Evolutionary conservation across 2,888 invertebrate genomes (phyloP).

Genomic region (Harmothoe impar): DNA sequence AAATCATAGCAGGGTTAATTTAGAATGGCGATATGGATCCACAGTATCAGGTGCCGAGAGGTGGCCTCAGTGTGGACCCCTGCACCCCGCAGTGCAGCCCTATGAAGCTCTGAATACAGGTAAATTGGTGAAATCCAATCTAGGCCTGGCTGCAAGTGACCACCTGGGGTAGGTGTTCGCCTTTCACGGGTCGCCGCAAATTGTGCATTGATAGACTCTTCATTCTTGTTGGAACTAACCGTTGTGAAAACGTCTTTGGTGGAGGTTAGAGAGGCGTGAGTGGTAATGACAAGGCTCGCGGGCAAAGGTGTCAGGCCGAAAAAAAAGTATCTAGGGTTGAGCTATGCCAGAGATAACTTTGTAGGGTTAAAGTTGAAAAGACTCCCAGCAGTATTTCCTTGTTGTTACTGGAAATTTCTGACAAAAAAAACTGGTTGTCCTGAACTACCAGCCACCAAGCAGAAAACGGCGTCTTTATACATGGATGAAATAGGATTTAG

Average conservation of each 20-base stretch:
- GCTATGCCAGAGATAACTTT: background rate
- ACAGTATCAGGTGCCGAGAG: conserved; percentile 8
- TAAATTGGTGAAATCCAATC: conserved; percentile 43
- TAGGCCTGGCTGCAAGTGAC: conserved; percentile 23
- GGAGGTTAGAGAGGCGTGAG: background rate
- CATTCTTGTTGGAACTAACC: conserved; percentile 26
- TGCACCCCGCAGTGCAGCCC: background rate
- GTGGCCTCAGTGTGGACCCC: background rate
- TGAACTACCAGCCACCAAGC: background rate
- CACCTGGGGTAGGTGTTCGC: conserved; percentile 20
- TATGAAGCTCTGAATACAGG: background rate
- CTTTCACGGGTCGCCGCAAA: conserved; percentile 24
- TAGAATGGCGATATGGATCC: conserved; percentile 8
- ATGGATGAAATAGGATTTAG: background rate
- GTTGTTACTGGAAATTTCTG: background rate
- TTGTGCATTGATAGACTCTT: background rate
- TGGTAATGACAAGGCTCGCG: conserved; percentile 14
- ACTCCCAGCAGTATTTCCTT: background rate
- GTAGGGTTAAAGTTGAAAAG: background rate
- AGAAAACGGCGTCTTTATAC: background rate
- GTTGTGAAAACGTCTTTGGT: conserved; percentile 31
- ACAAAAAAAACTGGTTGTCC: background rate
- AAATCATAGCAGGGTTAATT: conserved; percentile 22
- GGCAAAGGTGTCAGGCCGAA: background rate
- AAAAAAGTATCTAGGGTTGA: background rate